A percentile compares a stretch with the other conserved stretches of the same genome.
Conservation (phyloP, 2,797 vertebrate genomes). For the Eurystomus glaucurus region DNA sequence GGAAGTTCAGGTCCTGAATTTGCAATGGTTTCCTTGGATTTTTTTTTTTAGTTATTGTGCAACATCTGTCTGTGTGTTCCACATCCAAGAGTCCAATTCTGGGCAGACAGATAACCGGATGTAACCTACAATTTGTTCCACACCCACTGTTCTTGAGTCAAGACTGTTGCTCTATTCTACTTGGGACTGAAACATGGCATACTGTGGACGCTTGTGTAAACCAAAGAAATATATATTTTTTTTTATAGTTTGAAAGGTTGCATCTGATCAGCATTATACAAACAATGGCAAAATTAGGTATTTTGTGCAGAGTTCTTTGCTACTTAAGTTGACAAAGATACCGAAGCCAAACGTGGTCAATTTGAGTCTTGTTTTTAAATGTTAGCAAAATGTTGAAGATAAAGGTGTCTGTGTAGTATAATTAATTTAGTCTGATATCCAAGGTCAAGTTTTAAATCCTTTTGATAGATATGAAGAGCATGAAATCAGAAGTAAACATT, state of each 20-base stretch:
- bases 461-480: not conserved
- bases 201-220: not conserved
- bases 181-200: not conserved
- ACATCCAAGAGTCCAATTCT: not conserved
- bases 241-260: not conserved
- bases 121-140: not conserved
- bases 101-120: not conserved
- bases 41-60: not conserved
- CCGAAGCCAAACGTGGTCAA: fast-evolving
- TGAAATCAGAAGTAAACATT: not conserved
- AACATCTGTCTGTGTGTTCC: not conserved
- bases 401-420: not conserved
- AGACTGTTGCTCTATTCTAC: not conserved
- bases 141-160: not conserved
- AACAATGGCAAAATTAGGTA: not conserved
- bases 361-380: not conserved
- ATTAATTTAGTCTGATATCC: not conserved
- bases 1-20: not conserved
- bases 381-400: not conserved
- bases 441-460: not conserved
- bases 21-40: no score
- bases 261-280: not conserved
- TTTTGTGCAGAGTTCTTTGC: not conserved
- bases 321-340: not conserved
- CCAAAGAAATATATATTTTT: not conserved